Evolutionary conservation across 1,140 invertebrate genomes (phyloP).

Genomic region (Ridgeia piscesae): DNA sequence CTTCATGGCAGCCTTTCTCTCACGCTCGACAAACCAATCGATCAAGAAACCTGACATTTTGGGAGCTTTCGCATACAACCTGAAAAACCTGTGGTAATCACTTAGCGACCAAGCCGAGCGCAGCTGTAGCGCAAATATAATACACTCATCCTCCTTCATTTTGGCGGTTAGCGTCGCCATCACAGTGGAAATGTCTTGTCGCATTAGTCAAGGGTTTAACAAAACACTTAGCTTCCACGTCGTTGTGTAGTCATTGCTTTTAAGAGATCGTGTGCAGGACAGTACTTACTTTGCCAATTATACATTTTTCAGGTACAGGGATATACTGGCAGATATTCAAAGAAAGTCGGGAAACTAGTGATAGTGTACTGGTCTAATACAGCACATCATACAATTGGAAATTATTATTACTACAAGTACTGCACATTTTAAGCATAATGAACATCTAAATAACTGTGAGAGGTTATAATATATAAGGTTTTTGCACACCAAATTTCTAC

Average conservation of each 20-base stretch:
- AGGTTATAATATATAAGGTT: too few relatives aligned
- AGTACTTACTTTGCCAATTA: neutral
- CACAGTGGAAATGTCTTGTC: constrained; percentile 86
- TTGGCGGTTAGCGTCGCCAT: constrained; percentile 75
- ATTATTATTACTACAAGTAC: too few relatives aligned
- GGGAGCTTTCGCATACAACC: constrained; percentile 82
- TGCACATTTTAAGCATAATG: too few relatives aligned
- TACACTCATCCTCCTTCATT: constrained; percentile 81
- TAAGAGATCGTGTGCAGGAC: neutral
- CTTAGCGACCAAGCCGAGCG: constrained; percentile 86
- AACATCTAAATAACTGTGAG: too few relatives aligned
- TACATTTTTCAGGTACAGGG: neutral
- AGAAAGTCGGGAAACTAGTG: neutral
- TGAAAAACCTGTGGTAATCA: constrained; percentile 91
- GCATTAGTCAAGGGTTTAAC: neutral
- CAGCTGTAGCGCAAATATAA: constrained; percentile 83
- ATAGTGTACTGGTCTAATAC: neutral
- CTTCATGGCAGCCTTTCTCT: constrained; percentile 87
- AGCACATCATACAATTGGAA: neutral
- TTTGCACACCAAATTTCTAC: too few relatives aligned
- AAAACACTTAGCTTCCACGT: neutral
- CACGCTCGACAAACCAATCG: constrained; percentile 94
- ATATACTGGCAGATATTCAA: neutral
- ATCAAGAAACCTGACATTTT: constrained; percentile 95
- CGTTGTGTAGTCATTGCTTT: neutral